A percentile compares a stretch with the other conserved stretches of the same genome.
These are phyloP conservation scores for Cuniculus paca DNA, from an alignment of 2,797 vertebrate species.

Conservation along the genomic window DNA sequence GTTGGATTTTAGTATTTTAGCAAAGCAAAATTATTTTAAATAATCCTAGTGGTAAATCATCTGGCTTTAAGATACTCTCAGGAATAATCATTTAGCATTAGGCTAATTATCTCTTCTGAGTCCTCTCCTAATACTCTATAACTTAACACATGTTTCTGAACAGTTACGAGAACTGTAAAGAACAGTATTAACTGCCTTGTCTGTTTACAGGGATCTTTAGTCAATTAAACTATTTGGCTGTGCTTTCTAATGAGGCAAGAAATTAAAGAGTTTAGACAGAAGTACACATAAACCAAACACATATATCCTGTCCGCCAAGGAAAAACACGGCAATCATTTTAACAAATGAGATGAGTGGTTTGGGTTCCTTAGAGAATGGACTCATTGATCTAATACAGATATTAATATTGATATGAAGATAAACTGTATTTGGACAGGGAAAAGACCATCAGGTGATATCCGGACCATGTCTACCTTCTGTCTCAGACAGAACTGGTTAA, in stretches of 20 bases:
- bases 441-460: neutral
- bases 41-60: slow-evolving; percentile 76
- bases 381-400: neutral
- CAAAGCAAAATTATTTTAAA: slow-evolving; percentile 73
- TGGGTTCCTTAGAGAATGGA: slow-evolving; percentile 21
- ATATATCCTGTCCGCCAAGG: neutral
- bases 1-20: slow-evolving; percentile 74
- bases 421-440: neutral
- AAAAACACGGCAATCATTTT: neutral
- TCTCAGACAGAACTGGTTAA: slow-evolving; percentile 43
- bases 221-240: slow-evolving; percentile 62
- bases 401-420: neutral
- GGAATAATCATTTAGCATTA: slow-evolving; percentile 77
- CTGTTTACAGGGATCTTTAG: slow-evolving; percentile 61
- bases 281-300: slow-evolving; percentile 7
- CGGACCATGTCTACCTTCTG: neutral
- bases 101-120: slow-evolving; percentile 78
- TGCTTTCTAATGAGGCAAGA: slow-evolving; percentile 68
- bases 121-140: slow-evolving; percentile 73
- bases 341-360: neutral
- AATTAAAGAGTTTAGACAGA: slow-evolving; percentile 58
- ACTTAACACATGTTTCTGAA: slow-evolving; percentile 77
- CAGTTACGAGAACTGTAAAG: slow-evolving; percentile 64
- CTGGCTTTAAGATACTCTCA: slow-evolving; percentile 72
- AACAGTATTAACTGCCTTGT: slow-evolving; percentile 59